Base-by-base conservation (phyloP, 1,140 invertebrate species). In the Glossosoma conforme region DNA sequence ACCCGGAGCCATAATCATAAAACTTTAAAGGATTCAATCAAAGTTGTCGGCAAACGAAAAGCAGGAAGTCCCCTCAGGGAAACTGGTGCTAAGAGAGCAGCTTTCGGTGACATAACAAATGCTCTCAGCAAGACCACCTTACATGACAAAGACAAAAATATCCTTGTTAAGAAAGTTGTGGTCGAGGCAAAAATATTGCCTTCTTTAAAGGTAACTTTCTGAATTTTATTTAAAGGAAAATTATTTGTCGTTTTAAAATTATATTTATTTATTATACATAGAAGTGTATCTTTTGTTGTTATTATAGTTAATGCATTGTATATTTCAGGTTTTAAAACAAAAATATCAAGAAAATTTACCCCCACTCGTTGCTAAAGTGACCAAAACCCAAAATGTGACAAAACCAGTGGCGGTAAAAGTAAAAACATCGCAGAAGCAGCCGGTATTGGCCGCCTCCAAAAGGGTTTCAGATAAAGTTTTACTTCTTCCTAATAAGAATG, bases 41-140 rank as follows among this genome's bases (percentile, higher is more conserved):
- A 74, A 51, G 32, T 63, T 3, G 62, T 70, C 28, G 54, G 62
- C 2, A 74, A 80, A 62, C 64, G 77, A 61, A 79, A 80, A 71
- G 77, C 77, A 9, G 77, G 77, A 50, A 79, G 77, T 49, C 77
- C 77, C 10, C 55, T 75, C 17, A 78, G 77, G 66, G 76, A 78
- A 61, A 62, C 63, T 45, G 72, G 65, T 10, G 73, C 69, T 3
- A 89, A 88, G 64, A 71, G 85, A 61, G 81, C 80, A 44, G 85
- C 84, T 2, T 80, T 90, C 60, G 84, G 83, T 54, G 87, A 90
- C 61, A 78, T 89, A 37, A 89, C 86, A 2, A 89, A 89, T 74
- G 83, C 72, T 44, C 68, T 69, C 50, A 64, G 65, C 58, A 76
- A 74, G 43, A 61, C 47, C 41, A 60, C 60, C 20, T 56, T 62